Evolutionary conservation across 2,888 invertebrate genomes (phyloP), one percentile per base, ranked within the genome.

Genomic region (Stenodema calcarata): DNA sequence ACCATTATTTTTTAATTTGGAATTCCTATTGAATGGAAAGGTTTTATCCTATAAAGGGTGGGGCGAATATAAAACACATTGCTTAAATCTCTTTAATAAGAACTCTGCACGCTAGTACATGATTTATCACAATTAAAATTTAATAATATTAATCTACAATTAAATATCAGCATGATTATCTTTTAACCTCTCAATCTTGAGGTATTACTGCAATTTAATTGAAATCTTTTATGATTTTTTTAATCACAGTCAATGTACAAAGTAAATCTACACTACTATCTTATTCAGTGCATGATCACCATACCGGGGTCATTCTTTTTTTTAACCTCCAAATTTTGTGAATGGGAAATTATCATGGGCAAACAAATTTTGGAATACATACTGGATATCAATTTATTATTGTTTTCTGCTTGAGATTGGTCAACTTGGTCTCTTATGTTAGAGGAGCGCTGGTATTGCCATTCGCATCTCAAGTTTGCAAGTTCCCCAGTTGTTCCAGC

Each of bases 231-330:
- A 73, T 54, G 28, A 82, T 82, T 47, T 84, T 87, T 87, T 87
- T 87, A 87, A 87, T 87, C 87, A 87, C 87, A 87, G 87, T 87
- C 87, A 87, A 80, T 87, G 85, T 80, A 87, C 82, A 87, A 86
- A 81, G 62, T 86, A 69, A 80, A 47, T 44, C 73, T 84, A 84
- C 35, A 30, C 84, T 84, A 84, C 27, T 69, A 35, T 30, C 54
- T 84, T 28, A 70, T 44, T 3, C 16, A 44, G 50, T 23, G 75
- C 70, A 75, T 84, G 84, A 75, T 42, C 82, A 54, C 54, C 69
- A 0, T 35, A 69, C 69, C 82, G 69, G 47, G 80, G 30, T 41
- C 16, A 35, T 78, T 3, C 9, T n/a, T 18, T 16, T 44, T 75
- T 75, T 75, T 30, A 75, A 75, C 35, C 42, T 9, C 35, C 35